Base-by-base conservation (phyloP, 2,113 vertebrate genomes). In the Typhlomys cinereus region DNA sequence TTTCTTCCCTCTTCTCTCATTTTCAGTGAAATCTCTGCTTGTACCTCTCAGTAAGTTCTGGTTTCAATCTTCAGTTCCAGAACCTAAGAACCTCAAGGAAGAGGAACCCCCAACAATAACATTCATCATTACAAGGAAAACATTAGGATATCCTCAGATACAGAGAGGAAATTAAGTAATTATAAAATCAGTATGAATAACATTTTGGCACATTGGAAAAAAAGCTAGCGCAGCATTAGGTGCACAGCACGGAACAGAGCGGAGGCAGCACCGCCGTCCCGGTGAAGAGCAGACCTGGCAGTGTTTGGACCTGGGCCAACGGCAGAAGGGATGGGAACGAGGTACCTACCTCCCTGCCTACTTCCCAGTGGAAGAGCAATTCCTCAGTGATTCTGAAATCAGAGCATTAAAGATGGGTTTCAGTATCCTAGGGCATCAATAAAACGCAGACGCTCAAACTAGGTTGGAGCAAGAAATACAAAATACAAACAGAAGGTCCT, bases 181-280 rank as follows among this genome's bases (percentile, higher is more conserved):
- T 73, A 67, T 81, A 50, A 64, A 89, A 67, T 79, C 71, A 79
- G 14, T 92, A 86, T 52, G 36, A 84, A 34, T 80, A 81, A 66
- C 20, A 78, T 27, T 25, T 90, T 41, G 31, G 7, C 44, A 66
- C 75, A 27, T 11, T 69, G n/a, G 36, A 1, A 46, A 71, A 81
- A 88, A 64, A 76, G 23, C 52, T n/a, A 86, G 9, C 61, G 52
- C 10, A 66, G 3, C 73, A 29, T 52, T 83, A 23, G 31, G 25
- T 11, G 54, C 9, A 41, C 4, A 48, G 17, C 78, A 78, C 25
- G 89, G 54, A 59, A 14, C 79, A 69, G 59, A 66, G 66, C 27
- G 15, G 62, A 44, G 4, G 18, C 54, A 29, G 7, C 8, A 64
- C 21, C 21, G 84, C 41, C 64, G 3, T 36, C 39, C 34, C 10